These are phyloP conservation scores for Tuta absoluta DNA, from an alignment of 2,888 invertebrate genomes.

Conservation along the genomic window DNA sequence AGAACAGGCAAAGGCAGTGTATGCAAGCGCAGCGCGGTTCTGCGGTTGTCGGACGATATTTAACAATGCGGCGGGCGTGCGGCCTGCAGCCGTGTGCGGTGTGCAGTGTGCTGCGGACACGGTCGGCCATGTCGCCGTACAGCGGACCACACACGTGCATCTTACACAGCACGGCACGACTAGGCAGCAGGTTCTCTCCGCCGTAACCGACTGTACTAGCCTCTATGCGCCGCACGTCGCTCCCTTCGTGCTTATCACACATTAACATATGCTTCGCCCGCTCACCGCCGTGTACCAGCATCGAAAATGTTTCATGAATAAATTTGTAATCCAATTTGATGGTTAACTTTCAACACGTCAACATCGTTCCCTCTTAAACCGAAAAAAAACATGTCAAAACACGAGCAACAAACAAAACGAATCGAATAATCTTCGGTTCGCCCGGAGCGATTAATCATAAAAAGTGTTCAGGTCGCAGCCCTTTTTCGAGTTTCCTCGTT, in stretches of 20 bases:
- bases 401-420: constrained; percentile 58
- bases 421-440: constrained; percentile 67
- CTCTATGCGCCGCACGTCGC: constrained; percentile 56
- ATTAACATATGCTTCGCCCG: constrained; percentile 77
- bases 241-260: constrained; percentile 72
- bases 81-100: constrained; percentile 34
- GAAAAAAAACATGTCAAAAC: constrained; percentile 58
- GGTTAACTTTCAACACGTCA: constrained; percentile 64
- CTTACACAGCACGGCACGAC: constrained; percentile 16
- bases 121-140: constrained; percentile 25
- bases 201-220: constrained; percentile 32
- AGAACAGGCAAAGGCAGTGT: constrained; percentile 37
- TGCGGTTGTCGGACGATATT: constrained; percentile 55
- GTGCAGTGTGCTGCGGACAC: constrained; percentile 29
- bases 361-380: constrained; percentile 51
- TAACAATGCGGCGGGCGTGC: constrained; percentile 58
- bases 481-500: constrained; percentile 81
- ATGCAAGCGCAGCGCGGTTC: constrained; percentile 34
- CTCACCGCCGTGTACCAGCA: constrained; percentile 70
- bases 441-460: constrained; percentile 74
- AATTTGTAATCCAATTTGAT: constrained; percentile 77
- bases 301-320: constrained; percentile 79
- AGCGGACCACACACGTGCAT: constrained; percentile 34
- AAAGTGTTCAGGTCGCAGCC: constrained; percentile 73
- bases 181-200: constrained; percentile 29